Evolutionary conservation across 2,888 invertebrate genomes (phyloP), one percentile per base, ranked within the genome.

Genomic region (Zygothrica quintamaculata): DNA sequence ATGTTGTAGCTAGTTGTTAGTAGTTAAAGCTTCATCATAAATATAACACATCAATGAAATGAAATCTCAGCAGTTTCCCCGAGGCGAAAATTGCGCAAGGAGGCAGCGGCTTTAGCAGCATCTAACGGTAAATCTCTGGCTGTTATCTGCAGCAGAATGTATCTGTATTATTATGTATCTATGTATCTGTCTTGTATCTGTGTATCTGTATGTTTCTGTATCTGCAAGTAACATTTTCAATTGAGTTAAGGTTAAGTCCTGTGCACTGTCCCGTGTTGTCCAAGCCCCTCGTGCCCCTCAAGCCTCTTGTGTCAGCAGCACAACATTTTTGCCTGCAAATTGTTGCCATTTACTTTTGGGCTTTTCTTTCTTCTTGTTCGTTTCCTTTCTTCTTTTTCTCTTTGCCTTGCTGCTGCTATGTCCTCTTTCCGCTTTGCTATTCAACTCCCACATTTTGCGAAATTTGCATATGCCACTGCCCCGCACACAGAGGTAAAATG

Each of bases 401-500:
- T 57, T 34, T 61, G 22, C 29, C 51, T 40, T 50, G 22, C 34
- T 31, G 25, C 25, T 42, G n/a, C n/a, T n/a, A n/a, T n/a, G n/a
- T n/a, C n/a, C n/a, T 22, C 18, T 22, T 22, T 22, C 18, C 18
- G 5, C 18, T 22, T 22, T 51, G 15, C 26, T 36, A 57, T 68
- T 72, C 59, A n/a, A 8, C 9, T 31, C n/a, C 31, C 62, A 48
- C 64, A 50, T 64, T 47, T 40, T 22, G 11, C 48, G 50, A 56
- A 84, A 82, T 81, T 81, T 85, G 80, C 85, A 85, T 81, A 85
- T 68, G 70, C n/a, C n/a, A 75, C 76, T 69, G 67, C 57, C 55
- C 18, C n/a, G n/a, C n/a, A n/a, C n/a, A n/a, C n/a, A n/a, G n/a
- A n/a, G n/a, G n/a, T n/a, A n/a, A n/a, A n/a, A n/a, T n/a, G n/a